A percentile compares a stretch with the other conserved stretches of the same genome.
Evolutionary conservation across 2,113 vertebrate genomes (phyloP).

Genomic region (Leucosticte australis): DNA sequence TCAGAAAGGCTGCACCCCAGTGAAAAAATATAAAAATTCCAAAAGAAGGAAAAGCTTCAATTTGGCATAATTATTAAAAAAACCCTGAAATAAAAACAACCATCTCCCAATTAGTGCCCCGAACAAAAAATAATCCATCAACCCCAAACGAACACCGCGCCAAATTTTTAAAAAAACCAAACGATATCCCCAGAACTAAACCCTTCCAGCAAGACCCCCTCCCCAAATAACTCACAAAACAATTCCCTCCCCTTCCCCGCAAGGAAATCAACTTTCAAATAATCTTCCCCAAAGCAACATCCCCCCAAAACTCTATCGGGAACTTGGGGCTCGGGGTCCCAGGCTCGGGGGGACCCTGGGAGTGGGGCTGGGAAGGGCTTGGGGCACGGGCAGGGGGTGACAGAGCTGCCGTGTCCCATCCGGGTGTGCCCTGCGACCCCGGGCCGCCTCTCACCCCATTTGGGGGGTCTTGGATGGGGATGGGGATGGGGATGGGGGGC

Average conservation of each 20-base stretch:
- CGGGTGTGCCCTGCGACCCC: not conserved
- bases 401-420: not conserved
- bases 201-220: not conserved
- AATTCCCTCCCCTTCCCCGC: no score
- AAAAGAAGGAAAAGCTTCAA: not conserved
- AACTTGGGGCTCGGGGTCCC: not conserved
- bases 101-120: not conserved
- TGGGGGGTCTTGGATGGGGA: not conserved
- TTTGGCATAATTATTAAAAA: not conserved
- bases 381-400: not conserved
- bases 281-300: not conserved
- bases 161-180: rapidly evolving
- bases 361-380: not conserved
- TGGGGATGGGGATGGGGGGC: no score
- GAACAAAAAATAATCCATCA: not conserved
- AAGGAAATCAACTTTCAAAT: not conserved
- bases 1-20: not conserved
- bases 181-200: not conserved
- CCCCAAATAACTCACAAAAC: not conserved
- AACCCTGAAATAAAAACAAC: not conserved
- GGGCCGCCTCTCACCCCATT: rapidly evolving
- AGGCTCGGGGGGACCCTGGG: not conserved
- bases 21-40: not conserved
- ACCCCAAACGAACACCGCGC: not conserved
- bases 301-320: rapidly evolving